Conservation (phyloP, 2,888 invertebrate genomes). For the Chirona hameri region DNA sequence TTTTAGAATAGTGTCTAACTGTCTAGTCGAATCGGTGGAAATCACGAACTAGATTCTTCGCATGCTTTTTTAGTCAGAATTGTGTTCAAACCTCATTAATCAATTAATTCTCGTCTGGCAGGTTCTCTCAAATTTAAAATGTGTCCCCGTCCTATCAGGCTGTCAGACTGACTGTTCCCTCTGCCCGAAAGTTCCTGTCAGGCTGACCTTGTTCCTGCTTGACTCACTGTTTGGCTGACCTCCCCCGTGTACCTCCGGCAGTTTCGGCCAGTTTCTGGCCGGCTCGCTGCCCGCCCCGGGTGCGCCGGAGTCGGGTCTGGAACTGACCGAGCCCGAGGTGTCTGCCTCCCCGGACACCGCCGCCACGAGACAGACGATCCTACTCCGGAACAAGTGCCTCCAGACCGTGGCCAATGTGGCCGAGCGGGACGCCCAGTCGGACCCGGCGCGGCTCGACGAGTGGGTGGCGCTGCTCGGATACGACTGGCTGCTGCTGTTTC, state of each 20-base stretch:
- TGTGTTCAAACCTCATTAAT: too few relatives aligned
- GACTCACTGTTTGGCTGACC: background rate
- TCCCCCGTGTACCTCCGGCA: conserved; percentile 40
- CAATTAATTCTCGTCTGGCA: too few relatives aligned
- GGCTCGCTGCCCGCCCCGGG: conserved; percentile 69
- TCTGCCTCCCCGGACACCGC: conserved; percentile 35
- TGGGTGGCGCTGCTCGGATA: conserved; percentile 63
- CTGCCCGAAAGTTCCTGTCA: too few relatives aligned
- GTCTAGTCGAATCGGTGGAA: too few relatives aligned
- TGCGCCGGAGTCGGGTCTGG: conserved; percentile 42
- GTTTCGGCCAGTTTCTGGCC: conserved; percentile 89
- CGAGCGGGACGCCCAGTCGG: background rate
- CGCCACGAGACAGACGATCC: conserved; percentile 58
- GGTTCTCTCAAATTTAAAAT: too few relatives aligned
- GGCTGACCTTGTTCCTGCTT: too few relatives aligned
- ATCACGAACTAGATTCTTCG: too few relatives aligned
- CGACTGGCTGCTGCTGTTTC: conserved; percentile 92
- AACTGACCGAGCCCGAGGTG: conserved; percentile 38
- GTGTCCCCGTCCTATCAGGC: too few relatives aligned
- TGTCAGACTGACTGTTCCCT: too few relatives aligned
- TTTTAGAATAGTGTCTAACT: too few relatives aligned
- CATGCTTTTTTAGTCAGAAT: too few relatives aligned
- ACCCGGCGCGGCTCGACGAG: background rate
- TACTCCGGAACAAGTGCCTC: conserved; percentile 80
- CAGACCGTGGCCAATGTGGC: conserved; percentile 54